These are phyloP conservation scores for Athalia circularis DNA, from an alignment of 2,888 invertebrate genomes.

Conservation along the genomic window DNA sequence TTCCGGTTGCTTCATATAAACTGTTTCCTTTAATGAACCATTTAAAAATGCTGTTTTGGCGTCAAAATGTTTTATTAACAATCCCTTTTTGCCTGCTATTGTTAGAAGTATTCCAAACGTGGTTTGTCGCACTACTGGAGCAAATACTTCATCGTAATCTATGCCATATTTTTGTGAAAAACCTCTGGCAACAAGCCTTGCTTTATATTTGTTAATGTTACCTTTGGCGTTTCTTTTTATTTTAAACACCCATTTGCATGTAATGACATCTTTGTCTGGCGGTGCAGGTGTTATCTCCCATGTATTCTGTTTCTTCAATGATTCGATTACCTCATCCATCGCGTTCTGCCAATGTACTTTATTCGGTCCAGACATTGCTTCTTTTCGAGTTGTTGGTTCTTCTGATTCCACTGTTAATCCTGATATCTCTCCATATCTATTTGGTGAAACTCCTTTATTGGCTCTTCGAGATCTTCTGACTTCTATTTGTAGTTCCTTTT, in stretches of 20 bases:
- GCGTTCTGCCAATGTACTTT: constrained; percentile 49
- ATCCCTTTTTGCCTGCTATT: constrained; percentile 48
- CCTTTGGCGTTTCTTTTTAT: constrained; percentile 50
- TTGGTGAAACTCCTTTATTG: constrained; percentile 27
- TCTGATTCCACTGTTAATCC: constrained; percentile 42
- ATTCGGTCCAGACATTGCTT: constrained; percentile 46
- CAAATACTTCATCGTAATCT: constrained; percentile 58
- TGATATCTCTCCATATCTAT: constrained; percentile 24
- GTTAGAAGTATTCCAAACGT: constrained; percentile 56
- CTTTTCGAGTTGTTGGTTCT: constrained; percentile 46
- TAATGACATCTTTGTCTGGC: constrained; percentile 47
- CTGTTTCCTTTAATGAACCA: constrained; percentile 53
- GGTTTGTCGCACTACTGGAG: constrained; percentile 57
- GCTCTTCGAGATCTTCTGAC: constrained; percentile 13
- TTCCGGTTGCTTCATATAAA: constrained; percentile 55
- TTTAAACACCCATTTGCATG: constrained; percentile 55
- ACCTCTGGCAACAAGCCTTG: constrained; percentile 57
- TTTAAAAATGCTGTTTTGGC: constrained; percentile 60
- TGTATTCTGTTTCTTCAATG: constrained; percentile 50
- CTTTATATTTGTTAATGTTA: constrained; percentile 52
- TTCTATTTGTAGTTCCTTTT: neutral
- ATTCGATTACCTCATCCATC: constrained; percentile 56
- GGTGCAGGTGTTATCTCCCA: constrained; percentile 48
- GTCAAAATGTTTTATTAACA: constrained; percentile 52
- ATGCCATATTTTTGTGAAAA: constrained; percentile 56